Conservation (phyloP, 1,140 invertebrate genomes). For the Zaprionus inermis region DNA sequence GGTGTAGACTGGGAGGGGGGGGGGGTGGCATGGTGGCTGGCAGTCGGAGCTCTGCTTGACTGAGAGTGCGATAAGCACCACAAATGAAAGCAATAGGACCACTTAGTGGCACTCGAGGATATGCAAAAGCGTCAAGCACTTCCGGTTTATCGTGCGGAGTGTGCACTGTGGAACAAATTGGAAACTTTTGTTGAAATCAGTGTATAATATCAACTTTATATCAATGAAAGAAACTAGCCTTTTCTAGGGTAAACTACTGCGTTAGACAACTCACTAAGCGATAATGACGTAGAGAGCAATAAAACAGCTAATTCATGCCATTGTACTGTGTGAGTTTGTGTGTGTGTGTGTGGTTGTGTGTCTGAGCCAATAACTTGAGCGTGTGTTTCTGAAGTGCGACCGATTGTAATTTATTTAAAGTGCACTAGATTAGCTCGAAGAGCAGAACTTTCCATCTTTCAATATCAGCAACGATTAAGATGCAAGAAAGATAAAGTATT, state of each 20-base stretch:
- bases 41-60: conserved; percentile 31
- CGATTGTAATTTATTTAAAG: conserved; percentile 50
- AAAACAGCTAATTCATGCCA: background rate
- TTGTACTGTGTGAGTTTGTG: background rate
- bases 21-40: conserved; percentile 3
- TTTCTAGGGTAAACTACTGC: no score
- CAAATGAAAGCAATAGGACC: conserved; percentile 72
- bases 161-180: background rate
- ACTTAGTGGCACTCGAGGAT: conserved; percentile 79
- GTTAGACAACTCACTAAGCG: no score
- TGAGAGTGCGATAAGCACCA: conserved; percentile 67
- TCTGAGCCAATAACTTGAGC: background rate
- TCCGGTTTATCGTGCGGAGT: conserved; percentile 57
- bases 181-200: background rate
- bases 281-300: no score
- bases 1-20: conserved; percentile 8
- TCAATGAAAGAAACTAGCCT: no score
- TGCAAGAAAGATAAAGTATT: background rate
- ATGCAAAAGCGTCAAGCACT: conserved; percentile 76
- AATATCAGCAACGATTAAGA: background rate
- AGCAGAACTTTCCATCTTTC: background rate
- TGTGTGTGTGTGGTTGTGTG: conserved; percentile 11
- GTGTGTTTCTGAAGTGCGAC: conserved; percentile 29
- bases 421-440: conserved; percentile 32
- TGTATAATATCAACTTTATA: no score